A percentile compares a stretch with the other conserved stretches of the same genome.
phyloP scores from a whole-genome alignment of 1,140 invertebrate genomes.

The Coelopa frigida region DNA sequence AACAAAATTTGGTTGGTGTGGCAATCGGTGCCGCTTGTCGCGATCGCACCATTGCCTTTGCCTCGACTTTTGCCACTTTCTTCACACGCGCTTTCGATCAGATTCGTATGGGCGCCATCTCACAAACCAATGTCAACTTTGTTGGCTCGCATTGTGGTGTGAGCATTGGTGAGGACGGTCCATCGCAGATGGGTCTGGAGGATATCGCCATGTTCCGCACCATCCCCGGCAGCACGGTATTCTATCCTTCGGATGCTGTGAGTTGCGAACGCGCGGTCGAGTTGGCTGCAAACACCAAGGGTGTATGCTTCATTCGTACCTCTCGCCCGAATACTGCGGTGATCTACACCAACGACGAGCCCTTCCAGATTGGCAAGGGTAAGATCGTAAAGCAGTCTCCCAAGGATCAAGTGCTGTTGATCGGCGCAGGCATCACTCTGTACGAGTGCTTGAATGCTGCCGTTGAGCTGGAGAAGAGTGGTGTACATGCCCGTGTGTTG shows the following conservation, averaged over 20 bases:
- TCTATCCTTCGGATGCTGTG: slow-evolving; percentile 96
- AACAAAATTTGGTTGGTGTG: slow-evolving; percentile 96
- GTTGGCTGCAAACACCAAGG: slow-evolving; percentile 90
- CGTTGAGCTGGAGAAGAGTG: slow-evolving; percentile 60
- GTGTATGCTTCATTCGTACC: slow-evolving; percentile 93
- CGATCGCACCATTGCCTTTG: slow-evolving; percentile 83
- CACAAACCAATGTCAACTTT: slow-evolving; percentile 96
- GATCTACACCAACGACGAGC: slow-evolving; percentile 81
- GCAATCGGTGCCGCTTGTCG: slow-evolving; percentile 88
- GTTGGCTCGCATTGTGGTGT: slow-evolving; percentile 93
- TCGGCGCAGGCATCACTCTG: slow-evolving; percentile 89
- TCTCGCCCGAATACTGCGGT: slow-evolving; percentile 85
- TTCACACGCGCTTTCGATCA: slow-evolving; percentile 95
- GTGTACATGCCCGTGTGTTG: slow-evolving; percentile 70
- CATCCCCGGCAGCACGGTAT: slow-evolving; percentile 87
- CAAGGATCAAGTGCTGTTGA: slow-evolving; percentile 75
- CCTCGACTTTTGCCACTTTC: slow-evolving; percentile 96
- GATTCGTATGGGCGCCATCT: slow-evolving; percentile 98
- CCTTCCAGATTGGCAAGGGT: slow-evolving; percentile 72
- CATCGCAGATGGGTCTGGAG: slow-evolving; percentile 99
- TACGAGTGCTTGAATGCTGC: slow-evolving; percentile 85
- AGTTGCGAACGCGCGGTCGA: slow-evolving; percentile 89
- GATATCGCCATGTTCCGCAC: slow-evolving; percentile 93
- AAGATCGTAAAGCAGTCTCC: slow-evolving; percentile 68
- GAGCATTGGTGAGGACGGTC: slow-evolving; percentile 94